phyloP scores from a whole-genome alignment of 1,140 invertebrate species.

The Trialeurodes vaporariorum region DNA sequence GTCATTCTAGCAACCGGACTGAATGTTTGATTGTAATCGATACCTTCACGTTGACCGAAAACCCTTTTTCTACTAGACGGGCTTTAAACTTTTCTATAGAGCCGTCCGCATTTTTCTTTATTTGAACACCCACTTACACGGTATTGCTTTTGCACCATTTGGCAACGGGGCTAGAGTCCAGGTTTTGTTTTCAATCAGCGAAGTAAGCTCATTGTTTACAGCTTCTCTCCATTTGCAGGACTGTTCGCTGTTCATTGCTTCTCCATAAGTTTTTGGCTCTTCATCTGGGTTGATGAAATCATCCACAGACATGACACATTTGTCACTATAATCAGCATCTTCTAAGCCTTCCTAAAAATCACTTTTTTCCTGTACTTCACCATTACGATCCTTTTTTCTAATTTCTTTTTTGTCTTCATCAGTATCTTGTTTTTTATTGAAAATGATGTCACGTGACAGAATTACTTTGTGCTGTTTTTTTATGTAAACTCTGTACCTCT shows the following conservation, averaged over 20 bases:
- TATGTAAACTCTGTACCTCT: constrained; percentile 14
- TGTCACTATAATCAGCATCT: neutral
- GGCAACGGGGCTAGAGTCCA: constrained; percentile 9
- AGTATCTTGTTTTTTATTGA: constrained; percentile 19
- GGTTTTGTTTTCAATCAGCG: constrained; percentile 5
- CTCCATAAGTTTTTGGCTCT: neutral
- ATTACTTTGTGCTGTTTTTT: constrained; percentile 7
- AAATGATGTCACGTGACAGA: constrained; percentile 15
- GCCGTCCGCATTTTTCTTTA: constrained; percentile 29
- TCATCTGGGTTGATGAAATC: neutral
- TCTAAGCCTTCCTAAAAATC: neutral
- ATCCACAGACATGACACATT: neutral
- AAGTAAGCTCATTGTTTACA: constrained; percentile 3
- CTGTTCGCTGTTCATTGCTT: neutral
- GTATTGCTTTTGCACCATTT: constrained; percentile 9
- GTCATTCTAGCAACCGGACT: constrained; percentile 28
- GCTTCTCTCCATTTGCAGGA: constrained; percentile 3
- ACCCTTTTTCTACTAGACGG: constrained; percentile 26
- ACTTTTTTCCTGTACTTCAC: neutral
- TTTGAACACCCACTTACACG: constrained; percentile 35
- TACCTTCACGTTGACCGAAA: constrained; percentile 24
- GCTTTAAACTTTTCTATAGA: constrained; percentile 28
- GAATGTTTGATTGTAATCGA: constrained; percentile 28
- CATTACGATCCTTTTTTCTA: neutral
- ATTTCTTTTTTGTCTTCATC: too few relatives aligned